Base-by-base conservation (phyloP, 2,888 invertebrate species). In the Stegana nigrithorax region DNA sequence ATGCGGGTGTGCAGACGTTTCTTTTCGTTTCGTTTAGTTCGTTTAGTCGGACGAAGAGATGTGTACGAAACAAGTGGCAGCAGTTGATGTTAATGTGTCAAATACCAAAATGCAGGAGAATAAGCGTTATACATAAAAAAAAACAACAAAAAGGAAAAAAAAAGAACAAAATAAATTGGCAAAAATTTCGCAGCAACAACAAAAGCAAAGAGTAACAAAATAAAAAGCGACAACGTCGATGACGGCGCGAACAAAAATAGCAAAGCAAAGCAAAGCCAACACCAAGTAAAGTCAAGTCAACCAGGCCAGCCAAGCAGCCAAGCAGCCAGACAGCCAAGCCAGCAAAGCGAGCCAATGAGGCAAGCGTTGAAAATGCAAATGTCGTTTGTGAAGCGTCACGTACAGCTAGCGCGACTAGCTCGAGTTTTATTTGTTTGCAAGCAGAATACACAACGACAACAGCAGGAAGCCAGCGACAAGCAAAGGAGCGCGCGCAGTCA, bases 11-110 rank as follows among this genome's bases (percentile, higher is more conserved):
- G n/a, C n/a, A n/a, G n/a, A n/a, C n/a, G n/a, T n/a, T n/a, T n/a
- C n/a, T n/a, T n/a, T n/a, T n/a, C n/a, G n/a, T n/a, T n/a, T n/a
- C n/a, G n/a, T n/a, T n/a, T n/a, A n/a, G n/a, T n/a, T n/a, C n/a
- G n/a, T n/a, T n/a, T n/a, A n/a, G n/a, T n/a, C n/a, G n/a, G n/a
- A n/a, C n/a, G n/a, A n/a, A n/a, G n/a, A n/a, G n/a, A n/a, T n/a
- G n/a, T n/a, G n/a, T n/a, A n/a, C n/a, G 63, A 21, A 51, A 65
- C 59, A 60, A 63, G 50, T 47, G 45, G 27, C 60, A 60, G 45
- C n/a, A 44, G 29, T 29, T 10, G 14, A 14, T 42, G 14, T 42
- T 42, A 42, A 42, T 42, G 5, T 42, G 42, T 2, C 42, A 42
- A 42, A 14, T 10, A 17, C 42, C 42, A 14, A 42, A 42, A 42